These are phyloP conservation scores for Phocoena phocoena DNA, from an alignment of 2,113 vertebrate species.

Conservation along the genomic window DNA sequence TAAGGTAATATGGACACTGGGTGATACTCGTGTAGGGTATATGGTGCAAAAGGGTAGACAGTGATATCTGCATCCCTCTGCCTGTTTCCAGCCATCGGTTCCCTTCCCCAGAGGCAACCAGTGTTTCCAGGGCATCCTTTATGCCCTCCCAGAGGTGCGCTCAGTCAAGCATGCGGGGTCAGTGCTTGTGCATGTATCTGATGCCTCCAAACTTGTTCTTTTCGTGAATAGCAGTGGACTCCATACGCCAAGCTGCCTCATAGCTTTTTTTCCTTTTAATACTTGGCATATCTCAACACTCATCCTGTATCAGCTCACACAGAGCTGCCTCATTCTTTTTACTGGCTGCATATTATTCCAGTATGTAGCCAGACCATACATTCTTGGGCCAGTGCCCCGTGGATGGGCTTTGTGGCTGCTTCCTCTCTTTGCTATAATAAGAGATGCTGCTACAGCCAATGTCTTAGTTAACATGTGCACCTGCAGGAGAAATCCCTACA, in stretches of 20 bases:
- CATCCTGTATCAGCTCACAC: neutral
- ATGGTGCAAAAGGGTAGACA: accelerated
- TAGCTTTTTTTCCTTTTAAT: neutral
- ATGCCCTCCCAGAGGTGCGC: neutral
- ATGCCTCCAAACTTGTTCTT: neutral
- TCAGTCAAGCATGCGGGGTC: neutral
- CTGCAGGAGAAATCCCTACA: neutral
- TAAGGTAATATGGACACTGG: neutral
- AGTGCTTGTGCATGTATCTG: neutral
- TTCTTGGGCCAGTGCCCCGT: neutral
- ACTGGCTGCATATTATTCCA: neutral
- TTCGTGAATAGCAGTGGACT: accelerated
- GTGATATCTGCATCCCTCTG: neutral
- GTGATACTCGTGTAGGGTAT: neutral
- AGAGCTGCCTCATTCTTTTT: neutral
- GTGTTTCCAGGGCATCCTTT: neutral
- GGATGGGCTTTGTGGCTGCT: neutral
- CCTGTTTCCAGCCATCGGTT: neutral
- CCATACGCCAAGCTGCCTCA: accelerated
- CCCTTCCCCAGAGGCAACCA: neutral
- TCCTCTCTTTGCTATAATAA: neutral
- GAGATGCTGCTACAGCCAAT: too few relatives aligned
- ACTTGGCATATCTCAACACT: neutral
- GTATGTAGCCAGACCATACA: accelerated
- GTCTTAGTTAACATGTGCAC: accelerated